phyloP scores from a whole-genome alignment of 2,797 vertebrate genomes.

The Myoxocephalus aenaeus region DNA sequence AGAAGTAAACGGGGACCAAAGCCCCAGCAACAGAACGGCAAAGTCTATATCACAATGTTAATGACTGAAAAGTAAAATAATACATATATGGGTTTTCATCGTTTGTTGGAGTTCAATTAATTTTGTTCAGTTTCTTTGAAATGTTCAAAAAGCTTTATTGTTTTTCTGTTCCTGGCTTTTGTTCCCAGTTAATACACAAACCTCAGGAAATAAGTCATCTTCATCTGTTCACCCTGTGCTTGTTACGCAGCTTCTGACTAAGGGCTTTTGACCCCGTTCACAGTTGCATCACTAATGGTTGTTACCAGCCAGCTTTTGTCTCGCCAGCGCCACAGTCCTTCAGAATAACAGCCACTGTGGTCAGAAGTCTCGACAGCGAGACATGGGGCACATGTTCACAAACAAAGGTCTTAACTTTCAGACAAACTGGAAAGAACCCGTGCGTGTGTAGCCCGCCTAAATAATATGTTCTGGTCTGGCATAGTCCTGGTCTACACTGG shows the following conservation, averaged over 20 bases:
- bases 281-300: conserved; percentile 46
- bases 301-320: conserved; percentile 24
- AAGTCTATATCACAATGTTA: background rate
- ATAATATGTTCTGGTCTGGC: conserved; percentile 75
- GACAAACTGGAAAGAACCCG: conserved; percentile 62
- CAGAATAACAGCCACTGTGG: conserved; percentile 54
- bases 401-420: conserved; percentile 61
- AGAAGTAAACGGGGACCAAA: background rate
- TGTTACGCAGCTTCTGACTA: background rate
- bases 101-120: background rate
- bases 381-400: conserved; percentile 44
- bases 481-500: conserved; percentile 33
- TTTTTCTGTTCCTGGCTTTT: conserved; percentile 7
- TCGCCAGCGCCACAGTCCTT: conserved; percentile 33
- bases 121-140: conserved; percentile 13
- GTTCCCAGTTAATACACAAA: conserved; percentile 13
- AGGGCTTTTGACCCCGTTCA: conserved; percentile 22
- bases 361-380: conserved; percentile 48
- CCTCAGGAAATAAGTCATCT: conserved; percentile 3
- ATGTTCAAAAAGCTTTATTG: background rate
- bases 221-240: conserved; percentile 13
- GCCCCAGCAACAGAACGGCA: background rate
- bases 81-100: background rate
- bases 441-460: conserved; percentile 57
- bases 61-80: conserved; percentile 5